Percentiles rank a stretch among this genome's conserved stretches.
Evolutionary conservation across 2,888 invertebrate genomes (phyloP).

Genomic region (Chouioia cunea): DNA sequence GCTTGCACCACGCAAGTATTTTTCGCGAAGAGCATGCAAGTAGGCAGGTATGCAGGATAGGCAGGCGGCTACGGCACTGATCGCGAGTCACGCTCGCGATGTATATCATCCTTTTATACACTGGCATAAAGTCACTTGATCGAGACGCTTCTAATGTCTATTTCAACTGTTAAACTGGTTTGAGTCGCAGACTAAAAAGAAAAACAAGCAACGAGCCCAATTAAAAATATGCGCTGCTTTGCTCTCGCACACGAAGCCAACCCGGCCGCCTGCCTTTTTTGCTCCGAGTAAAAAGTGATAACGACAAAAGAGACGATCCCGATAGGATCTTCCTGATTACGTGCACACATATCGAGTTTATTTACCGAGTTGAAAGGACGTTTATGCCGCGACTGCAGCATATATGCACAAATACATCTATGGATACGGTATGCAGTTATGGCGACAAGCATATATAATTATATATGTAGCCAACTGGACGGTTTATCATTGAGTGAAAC

Average conservation of each 20-base stretch:
- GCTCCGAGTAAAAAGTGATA: conserved; percentile 16
- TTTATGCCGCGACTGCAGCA: conserved; percentile 28
- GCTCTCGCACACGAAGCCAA: background rate
- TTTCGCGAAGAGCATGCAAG: background rate
- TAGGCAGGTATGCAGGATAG: too few species aligned
- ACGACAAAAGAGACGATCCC: conserved; percentile 28
- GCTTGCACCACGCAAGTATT: conserved; percentile 25
- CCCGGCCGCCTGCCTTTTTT: background rate
- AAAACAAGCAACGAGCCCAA: conserved; percentile 11
- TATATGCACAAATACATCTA: too few species aligned
- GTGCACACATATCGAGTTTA: conserved; percentile 34
- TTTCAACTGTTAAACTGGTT: conserved; percentile 39
- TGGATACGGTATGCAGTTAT: too few species aligned
- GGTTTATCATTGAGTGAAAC: conserved; percentile 38
- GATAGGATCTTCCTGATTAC: conserved; percentile 31
- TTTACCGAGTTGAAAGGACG: conserved; percentile 42
- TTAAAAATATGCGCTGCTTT: conserved; percentile 23
- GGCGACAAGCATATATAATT: too few species aligned
- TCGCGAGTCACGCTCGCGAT: conserved; percentile 1
- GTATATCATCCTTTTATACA: background rate
- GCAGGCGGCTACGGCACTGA: background rate
- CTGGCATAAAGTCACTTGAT: background rate
- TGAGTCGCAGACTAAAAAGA: background rate
- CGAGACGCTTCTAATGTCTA: conserved; percentile 30
- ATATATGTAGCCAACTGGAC: conserved; percentile 6